Evolutionary conservation across 1,140 invertebrate genomes (phyloP), one percentile per base, ranked within the genome.

Genomic region (Drosophila nasuta): DNA sequence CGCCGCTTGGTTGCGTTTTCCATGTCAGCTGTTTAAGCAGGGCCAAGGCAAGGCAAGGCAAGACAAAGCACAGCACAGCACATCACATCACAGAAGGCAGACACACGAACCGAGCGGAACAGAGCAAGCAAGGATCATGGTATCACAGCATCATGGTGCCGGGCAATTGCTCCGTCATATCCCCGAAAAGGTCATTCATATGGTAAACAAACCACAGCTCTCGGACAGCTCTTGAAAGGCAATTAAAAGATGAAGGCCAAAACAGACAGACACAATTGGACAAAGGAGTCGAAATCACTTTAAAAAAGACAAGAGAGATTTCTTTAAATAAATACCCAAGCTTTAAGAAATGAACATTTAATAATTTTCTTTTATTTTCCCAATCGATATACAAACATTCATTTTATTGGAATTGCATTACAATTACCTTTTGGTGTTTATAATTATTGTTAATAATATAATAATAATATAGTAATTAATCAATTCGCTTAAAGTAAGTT

Each of bases 161-260:
- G 46, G 30, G 20, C 62, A 69, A 80, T 66, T 80, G 77, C 17
- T 35, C 51, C 72, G 54, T 80, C 77, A 80, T 65, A 52, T 49
- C 72, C 72, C 28, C 52, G 72, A 60, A 62, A 66, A 45, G 60
- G 33, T 62, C 79, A 75, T 75, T 75, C 77, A 80, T 70, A 75
- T 79, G 77, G 64, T 81, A 80, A 81, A 63, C 59, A 46, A 60
- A 65, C 64, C 43, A 43, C 68, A 56, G 20, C 33, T 10, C 20
- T 10, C 20, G 33, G 20, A 38, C 72, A 57, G 49, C 80, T 75
- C 80, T 82, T 75, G 66, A 83, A 75, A 65, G 60, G 48, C 80
- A 82, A 83, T 82, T 82, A 79, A 82, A 82, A 76, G 48, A 62
- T 69, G 54, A 59, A 51, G 51, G 13, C 38, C 7, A 38, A n/a